Evolutionary conservation across 2,888 invertebrate genomes (phyloP), one percentile per base, ranked within the genome.

Genomic region (Parnassius smintheus): DNA sequence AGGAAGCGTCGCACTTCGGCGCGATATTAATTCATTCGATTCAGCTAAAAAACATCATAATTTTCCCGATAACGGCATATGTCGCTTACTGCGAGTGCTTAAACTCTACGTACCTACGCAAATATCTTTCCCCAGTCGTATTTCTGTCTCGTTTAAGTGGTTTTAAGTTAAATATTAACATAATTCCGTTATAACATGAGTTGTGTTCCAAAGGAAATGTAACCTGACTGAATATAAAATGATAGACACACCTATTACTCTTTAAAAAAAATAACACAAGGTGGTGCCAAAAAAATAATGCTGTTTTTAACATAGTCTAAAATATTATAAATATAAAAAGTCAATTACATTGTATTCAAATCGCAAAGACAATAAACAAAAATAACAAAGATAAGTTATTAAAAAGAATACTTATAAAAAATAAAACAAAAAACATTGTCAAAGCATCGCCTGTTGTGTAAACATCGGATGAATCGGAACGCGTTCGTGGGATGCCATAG

Each of bases 21-120:
- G 70, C 76, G 70, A 76, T 77, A 81, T 85, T 82, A 83, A 86
- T 84, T 87, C 81, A 82, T 84, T 81, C 83, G 77, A 78, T 83
- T 85, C 82, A 84, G 85, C 85, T 82, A 80, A 85, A 88, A 87
- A 86, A 86, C 84, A 82, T 83, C 81, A 86, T 88, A 87, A 64
- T 60, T 82, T 86, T 77, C 71, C 70, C 76, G 67, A 78, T 83
- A 85, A 82, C 80, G 80, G 80, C 82, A 77, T 76, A 80, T 44
- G 58, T 76, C 78, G 70, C 74, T 75, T 80, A 77, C 79, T 76
- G 72, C 61, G 65, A 65, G 67, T 64, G 69, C 66, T 76, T 76
- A 78, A 82, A 77, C 72, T 50, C 42, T 59, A 62, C 70, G 63
- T 69, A 73, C 72, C n/a, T n/a, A n/a, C n/a, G 74, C 74, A 72